Base-by-base conservation (phyloP, 2,797 vertebrate species). In the Microhierax caerulescens region DNA sequence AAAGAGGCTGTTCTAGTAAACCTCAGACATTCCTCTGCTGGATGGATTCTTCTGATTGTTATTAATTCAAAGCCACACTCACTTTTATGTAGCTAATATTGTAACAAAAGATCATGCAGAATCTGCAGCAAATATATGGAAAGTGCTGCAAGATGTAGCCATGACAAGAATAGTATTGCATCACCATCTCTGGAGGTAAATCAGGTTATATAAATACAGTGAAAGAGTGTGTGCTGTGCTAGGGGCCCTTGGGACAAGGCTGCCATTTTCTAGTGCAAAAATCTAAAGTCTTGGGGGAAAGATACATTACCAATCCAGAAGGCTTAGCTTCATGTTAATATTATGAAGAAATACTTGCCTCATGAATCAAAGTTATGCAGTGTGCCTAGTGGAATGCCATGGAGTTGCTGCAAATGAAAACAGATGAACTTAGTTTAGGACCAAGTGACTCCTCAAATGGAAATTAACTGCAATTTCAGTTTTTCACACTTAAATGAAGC, bases 11-110 rank as follows among this genome's bases (percentile, higher is more conserved):
- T 90, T 96, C 3, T 32, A 91, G 27, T 92, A 91, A 96, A 78
- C 75, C n/a, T 94, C 90, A 93, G 78, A 48, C 75, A 60, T 93
- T 91, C 37, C 77, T 88, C 64, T 94, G 80, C 60, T 93, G 83
- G 65, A 91, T 83, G 39, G 32, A 47, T 93, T 95, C 37, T 72
- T 96, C 30, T 54, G 88, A 56, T 54, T 75, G 60, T 74, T 95
- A 43, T 57, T 85, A 7, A 73, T 78, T 85, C 43, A 72, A 84
- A 93, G 22, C 47, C 56, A 34, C 0, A 0, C 17, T 92, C 30
- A 37, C 37, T 94, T 92, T 90, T 72, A 63, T 85, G 59, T 91
- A 39, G 45, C 37, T 61, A 65, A 72, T 76, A 78, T 10, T 94
- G 28, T 75, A 92, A 72, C 70, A 82, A 90, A 77, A 86, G 21